phyloP scores from a whole-genome alignment of 2,888 invertebrate species.

The Smittia sp. region DNA sequence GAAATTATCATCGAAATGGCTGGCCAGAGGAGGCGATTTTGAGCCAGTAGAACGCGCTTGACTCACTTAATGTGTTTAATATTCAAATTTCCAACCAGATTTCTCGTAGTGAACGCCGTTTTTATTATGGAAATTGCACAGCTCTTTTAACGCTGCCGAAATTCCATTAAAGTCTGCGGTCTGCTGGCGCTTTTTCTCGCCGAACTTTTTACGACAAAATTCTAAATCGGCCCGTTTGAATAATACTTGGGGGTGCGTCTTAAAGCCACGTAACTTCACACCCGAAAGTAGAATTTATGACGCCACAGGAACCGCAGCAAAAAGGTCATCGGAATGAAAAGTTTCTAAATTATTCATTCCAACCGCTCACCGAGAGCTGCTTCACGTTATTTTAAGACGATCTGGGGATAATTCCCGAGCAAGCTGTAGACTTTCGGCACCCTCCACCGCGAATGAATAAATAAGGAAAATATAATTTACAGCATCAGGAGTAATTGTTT shows the following conservation, averaged over 20 bases:
- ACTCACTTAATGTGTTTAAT: slow-evolving; percentile 32
- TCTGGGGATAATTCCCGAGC: not conserved
- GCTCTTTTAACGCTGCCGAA: not conserved
- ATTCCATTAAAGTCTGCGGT: slow-evolving; percentile 13
- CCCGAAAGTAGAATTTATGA: not conserved
- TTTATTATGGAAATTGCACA: slow-evolving; percentile 19
- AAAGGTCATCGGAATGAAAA: not conserved
- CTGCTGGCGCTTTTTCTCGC: not conserved
- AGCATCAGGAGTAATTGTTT: slow-evolving; percentile 29
- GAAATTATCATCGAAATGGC: slow-evolving; percentile 18
- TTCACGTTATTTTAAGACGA: too few relatives aligned
- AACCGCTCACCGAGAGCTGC: too few relatives aligned
- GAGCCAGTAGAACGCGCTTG: not conserved
- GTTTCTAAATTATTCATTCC: too few relatives aligned
- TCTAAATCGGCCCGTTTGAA: not conserved
- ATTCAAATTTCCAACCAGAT: slow-evolving; percentile 32
- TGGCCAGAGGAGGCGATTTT: not conserved
- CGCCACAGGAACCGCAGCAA: not conserved
- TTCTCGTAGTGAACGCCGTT: not conserved
- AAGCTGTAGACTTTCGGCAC: not conserved
- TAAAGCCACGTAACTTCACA: not conserved
- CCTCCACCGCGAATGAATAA: slow-evolving; percentile 15
- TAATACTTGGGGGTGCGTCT: not conserved
- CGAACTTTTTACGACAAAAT: not conserved
- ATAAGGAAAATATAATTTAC: slow-evolving; percentile 33